Base-by-base conservation (phyloP, 2,888 invertebrate species). In the Mythimna ferrago region DNA sequence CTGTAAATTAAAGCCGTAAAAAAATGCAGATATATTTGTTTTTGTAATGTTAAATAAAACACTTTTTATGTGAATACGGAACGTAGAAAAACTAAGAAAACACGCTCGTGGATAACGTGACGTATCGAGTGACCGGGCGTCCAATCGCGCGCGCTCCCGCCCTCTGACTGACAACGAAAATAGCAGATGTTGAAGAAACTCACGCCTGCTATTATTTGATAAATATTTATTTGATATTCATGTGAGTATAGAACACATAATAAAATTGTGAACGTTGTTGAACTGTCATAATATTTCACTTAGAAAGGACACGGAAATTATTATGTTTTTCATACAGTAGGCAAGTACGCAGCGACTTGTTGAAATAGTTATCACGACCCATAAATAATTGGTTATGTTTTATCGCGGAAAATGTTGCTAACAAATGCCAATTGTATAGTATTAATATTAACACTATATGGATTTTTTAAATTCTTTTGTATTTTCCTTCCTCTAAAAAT, bases 91-190 rank as follows among this genome's bases (percentile, higher is more conserved):
- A 67, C 61, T 73, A 58, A 61, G 75, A 77, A 79, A 76, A 72
- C 67, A 66, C 73, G 71, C 2, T 74, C 51, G 71, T 60, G 11
- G 62, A 51, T 66, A 32, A 41, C 62, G 77, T 74, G 73, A 66
- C 73, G 74, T 75, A 63, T 71, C 62, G 41, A 60, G 61, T 81
- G 76, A 80, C 62, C 83, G 80, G 66, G 84, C 93, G 94, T 89
- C 88, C 88, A 84, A 83, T 76, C 92, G 82, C 88, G 86, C 87
- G 85, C 90, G 90, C 86, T 85, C 85, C 85, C 88, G 88, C 88
- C 83, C 81, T 90, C 89, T 84, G 88, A 93, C 93, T 93, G 92
- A 92, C 91, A 89, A 89, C 90, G 80, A 91, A 93, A 93, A 93
- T 91, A 93, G 89, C 67, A 89, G 90, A 92, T 92, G 93, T 91